phyloP scores from a whole-genome alignment of 2,797 vertebrate genomes.

The Pseudotriccus pelzelni region DNA sequence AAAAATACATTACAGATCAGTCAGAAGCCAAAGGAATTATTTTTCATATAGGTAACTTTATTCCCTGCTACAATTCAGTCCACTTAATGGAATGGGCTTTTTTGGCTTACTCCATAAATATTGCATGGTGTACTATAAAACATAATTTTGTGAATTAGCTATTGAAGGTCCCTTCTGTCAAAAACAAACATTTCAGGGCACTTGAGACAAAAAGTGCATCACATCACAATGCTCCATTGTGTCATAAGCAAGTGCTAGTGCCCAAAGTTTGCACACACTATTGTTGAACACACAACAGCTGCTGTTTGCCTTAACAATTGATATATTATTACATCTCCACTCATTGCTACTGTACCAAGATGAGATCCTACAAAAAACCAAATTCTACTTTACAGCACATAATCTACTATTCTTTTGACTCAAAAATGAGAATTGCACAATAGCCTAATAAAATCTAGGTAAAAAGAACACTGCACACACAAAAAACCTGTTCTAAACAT shows the following conservation, averaged over 20 bases:
- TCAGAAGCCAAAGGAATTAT: not conserved
- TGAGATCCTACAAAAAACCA: not conserved
- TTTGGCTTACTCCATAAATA: not conserved
- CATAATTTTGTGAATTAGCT: not conserved
- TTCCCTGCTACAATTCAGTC: not conserved
- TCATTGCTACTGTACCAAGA: not conserved
- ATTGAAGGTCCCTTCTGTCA: not conserved
- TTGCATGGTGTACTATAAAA: rapidly evolving
- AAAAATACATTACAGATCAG: not conserved
- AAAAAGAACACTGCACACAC: not conserved
- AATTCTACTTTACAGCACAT: not conserved
- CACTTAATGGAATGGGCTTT: not conserved
- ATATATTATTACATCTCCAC: not conserved
- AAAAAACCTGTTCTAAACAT: not conserved
- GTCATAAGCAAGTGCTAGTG: not conserved
- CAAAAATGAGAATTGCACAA: not conserved
- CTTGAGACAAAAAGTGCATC: not conserved
- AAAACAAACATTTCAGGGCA: not conserved
- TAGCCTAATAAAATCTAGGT: not conserved
- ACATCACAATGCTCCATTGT: not conserved
- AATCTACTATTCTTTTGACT: not conserved
- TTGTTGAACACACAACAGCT: constrained; percentile 5
- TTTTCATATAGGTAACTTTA: not conserved
- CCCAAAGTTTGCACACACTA: not conserved
- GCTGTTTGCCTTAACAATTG: constrained; percentile 22